phyloP scores from a whole-genome alignment of 2,888 invertebrate species.

The Sesia bembeciformis region DNA sequence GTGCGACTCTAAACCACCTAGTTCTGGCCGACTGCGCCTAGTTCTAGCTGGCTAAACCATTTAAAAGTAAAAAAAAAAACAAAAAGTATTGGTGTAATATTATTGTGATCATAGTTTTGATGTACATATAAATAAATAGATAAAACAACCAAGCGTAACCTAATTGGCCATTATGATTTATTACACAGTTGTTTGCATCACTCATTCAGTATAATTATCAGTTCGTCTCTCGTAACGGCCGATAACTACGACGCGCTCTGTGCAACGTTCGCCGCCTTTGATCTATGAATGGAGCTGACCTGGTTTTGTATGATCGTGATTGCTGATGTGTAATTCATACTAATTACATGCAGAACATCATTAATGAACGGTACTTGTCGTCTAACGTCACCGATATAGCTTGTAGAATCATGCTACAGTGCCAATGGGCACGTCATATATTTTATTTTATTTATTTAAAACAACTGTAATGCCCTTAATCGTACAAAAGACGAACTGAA shows the following conservation, averaged over 20 bases:
- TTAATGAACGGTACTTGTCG: not conserved
- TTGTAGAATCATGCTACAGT: not conserved
- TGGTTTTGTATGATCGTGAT: not conserved
- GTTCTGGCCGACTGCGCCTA: no score
- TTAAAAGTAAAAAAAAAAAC: no score
- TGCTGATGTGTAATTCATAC: not conserved
- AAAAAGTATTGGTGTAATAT: no score
- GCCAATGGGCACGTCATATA: not conserved
- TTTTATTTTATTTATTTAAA: not conserved
- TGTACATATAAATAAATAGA: no score
- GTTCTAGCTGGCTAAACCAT: no score
- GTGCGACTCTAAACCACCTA: no score
- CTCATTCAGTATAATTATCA: not conserved
- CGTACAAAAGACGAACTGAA: no score
- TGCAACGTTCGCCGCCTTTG: not conserved
- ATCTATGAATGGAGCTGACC: not conserved
- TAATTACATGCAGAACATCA: not conserved
- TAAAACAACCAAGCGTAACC: no score
- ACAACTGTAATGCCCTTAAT: no score
- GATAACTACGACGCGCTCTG: not conserved
- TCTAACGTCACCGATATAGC: not conserved
- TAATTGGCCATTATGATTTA: no score
- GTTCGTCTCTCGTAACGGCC: not conserved
- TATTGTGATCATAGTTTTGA: no score
- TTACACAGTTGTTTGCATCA: not conserved